Conservation (phyloP, 2,888 invertebrate species). For the Ceramica pisi region DNA sequence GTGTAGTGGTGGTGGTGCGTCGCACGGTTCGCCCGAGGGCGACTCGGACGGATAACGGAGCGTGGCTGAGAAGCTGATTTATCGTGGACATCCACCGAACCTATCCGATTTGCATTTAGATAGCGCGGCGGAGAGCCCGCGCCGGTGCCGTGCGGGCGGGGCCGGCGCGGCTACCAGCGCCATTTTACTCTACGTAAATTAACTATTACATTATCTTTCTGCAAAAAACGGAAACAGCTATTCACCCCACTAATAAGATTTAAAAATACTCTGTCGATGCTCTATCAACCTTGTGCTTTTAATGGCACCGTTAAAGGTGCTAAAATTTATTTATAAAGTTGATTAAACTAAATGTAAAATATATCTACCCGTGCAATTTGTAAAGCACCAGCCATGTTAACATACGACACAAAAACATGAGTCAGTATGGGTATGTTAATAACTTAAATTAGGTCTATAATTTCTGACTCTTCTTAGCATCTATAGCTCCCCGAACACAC, state of each 20-base stretch:
- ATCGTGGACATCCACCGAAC: constrained; percentile 88
- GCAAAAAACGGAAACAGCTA: constrained; percentile 73
- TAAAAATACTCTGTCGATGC: constrained; percentile 72
- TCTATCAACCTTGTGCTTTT: constrained; percentile 66
- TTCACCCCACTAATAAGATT: constrained; percentile 80
- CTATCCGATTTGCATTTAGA: constrained; percentile 91
- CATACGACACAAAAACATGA: constrained; percentile 26
- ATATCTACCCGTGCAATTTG: constrained; percentile 37
- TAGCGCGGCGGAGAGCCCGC: constrained; percentile 77
- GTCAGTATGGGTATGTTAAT: constrained; percentile 22
- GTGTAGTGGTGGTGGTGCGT: constrained; percentile 58
- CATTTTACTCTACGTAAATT: constrained; percentile 86
- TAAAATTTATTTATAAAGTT: constrained; percentile 70
- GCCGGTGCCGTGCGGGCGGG: constrained; percentile 65
- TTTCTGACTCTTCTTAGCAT: background rate
- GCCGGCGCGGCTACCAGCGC: constrained; percentile 64
- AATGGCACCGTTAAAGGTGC: constrained; percentile 56
- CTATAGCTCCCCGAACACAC: too few relatives aligned
- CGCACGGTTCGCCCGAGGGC: constrained; percentile 71
- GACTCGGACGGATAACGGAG: constrained; percentile 81
- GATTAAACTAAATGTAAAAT: constrained; percentile 43
- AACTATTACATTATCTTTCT: constrained; percentile 82
- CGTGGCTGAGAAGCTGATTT: constrained; percentile 84
- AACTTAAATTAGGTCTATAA: too few relatives aligned
- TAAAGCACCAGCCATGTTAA: constrained; percentile 29